Conservation (phyloP, 2,888 invertebrate species). For the Blastobasis adustella region DNA sequence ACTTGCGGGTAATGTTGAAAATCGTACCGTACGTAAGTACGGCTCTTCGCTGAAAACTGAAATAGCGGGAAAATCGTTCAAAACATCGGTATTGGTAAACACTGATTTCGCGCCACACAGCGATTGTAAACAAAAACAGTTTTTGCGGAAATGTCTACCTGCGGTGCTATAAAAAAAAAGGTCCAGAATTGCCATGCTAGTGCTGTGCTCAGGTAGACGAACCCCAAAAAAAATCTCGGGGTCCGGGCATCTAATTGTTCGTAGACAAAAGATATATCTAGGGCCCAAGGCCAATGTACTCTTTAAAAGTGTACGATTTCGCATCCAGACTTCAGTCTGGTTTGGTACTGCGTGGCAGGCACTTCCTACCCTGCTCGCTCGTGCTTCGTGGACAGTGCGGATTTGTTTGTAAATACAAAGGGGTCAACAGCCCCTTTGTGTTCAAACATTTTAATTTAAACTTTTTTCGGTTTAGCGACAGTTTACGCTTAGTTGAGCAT, state of each 20-base stretch:
- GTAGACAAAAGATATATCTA: constrained; percentile 46
- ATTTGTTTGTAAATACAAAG: constrained; percentile 56
- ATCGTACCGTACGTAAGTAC: background rate
- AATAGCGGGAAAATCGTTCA: constrained; percentile 47
- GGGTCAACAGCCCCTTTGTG: constrained; percentile 41
- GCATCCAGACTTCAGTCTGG: constrained; percentile 66
- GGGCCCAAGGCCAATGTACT: constrained; percentile 58
- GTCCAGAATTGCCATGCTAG: constrained; percentile 27
- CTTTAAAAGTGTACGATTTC: constrained; percentile 60
- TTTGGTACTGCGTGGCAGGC: constrained; percentile 54
- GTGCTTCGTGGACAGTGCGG: constrained; percentile 23
- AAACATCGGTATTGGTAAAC: constrained; percentile 58
- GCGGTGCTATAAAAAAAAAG: constrained; percentile 28
- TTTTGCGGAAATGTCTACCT: constrained; percentile 48
- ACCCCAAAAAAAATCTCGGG: constrained; percentile 27
- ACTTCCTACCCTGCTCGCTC: constrained; percentile 35
- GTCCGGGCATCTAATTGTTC: constrained; percentile 42
- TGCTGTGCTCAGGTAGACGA: constrained; percentile 16
- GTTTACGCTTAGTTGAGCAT: constrained; percentile 2
- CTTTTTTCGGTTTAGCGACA: constrained; percentile 2
- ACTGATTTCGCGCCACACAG: constrained; percentile 61
- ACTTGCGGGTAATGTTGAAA: too few relatives aligned
- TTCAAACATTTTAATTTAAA: constrained; percentile 20
- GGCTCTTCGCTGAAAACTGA: constrained; percentile 12
- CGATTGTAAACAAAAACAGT: constrained; percentile 59